Evolutionary conservation across 2,113 vertebrate genomes (phyloP), one percentile per base, ranked within the genome.

Genomic region (Pollachius pollachius): DNA sequence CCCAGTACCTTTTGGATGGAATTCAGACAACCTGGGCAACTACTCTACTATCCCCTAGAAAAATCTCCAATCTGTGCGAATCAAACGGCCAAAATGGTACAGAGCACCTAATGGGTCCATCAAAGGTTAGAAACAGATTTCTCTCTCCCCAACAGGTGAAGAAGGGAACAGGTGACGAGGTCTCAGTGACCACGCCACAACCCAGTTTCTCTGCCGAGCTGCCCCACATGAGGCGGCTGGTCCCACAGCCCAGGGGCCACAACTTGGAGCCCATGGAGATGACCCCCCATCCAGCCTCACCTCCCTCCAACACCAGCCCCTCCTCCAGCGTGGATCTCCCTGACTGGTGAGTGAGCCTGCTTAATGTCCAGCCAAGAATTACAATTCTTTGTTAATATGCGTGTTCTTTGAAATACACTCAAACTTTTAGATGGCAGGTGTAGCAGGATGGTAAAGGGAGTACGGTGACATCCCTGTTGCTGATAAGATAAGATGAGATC

Each of bases 331-430:
- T 25, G 59, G 87, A 88, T 19, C 60, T 66, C 52, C 74, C 84
- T 17, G 81, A 67, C 68, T 89, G 90, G 91, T 92, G 48, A 84
- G 89, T 85, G 68, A 68, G 52, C 72, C 4, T 1, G 7, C n/a
- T 61, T 1, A 64, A 62, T 2, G 41, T 34, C 30, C 6, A 48
- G 12, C 41, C 8, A 48, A 11, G 41, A 13, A 12, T 2, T 48
- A 7, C 8, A 48, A 48, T 9, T 9, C 4, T 34, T 34, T 34
- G 4, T 34, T 34, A 34, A 34, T 34, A 34, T 34, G 30, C 30
- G 30, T 34, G 30, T 34, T 34, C 30, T 34, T 34, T 34, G 30
- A 34, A 34, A 34, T 34, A 7, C 30, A 34, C 6, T 34, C 4
- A 34, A 34, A 7, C 6, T 4, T 34, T 34, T 34, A 34, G 30